Evolutionary conservation across 2,888 invertebrate genomes (phyloP).

Genomic region (Synergus umbraculus): DNA sequence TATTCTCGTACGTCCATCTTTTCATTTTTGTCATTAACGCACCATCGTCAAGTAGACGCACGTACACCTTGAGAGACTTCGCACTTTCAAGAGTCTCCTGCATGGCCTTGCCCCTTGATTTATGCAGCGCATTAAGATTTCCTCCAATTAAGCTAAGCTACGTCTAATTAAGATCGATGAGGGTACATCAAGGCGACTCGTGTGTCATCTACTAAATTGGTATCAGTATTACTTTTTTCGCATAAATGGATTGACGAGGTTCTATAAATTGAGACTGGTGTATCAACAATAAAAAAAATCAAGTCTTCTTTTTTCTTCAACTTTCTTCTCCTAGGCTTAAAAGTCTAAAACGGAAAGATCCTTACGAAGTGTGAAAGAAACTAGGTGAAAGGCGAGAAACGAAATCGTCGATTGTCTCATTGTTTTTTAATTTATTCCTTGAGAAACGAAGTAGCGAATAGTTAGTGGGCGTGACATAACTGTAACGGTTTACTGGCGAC

Average conservation of each 20-base stretch:
- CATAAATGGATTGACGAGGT: neutral
- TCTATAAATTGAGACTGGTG: too few relatives aligned
- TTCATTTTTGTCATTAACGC: conserved; percentile 54
- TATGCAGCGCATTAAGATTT: conserved; percentile 33
- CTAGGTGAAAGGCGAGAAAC: neutral
- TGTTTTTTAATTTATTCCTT: conserved; percentile 23
- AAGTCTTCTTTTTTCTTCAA: neutral
- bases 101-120: conserved; percentile 6
- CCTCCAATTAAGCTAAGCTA: conserved; percentile 29
- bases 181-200: neutral
- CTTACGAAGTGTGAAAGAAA: neutral
- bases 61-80: neutral
- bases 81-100: neutral
- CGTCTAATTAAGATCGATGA: conserved; percentile 40
- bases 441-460: conserved; percentile 30
- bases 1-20: conserved; percentile 49
- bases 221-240: neutral
- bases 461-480: conserved; percentile 37
- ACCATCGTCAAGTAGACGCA: conserved; percentile 29
- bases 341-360: neutral
- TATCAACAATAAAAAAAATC: too few relatives aligned
- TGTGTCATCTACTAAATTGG: neutral
- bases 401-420: conserved; percentile 15
- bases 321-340: neutral
- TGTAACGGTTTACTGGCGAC: conserved; percentile 37